Percentiles rank a stretch among this genome's conserved stretches.
phyloP scores from a whole-genome alignment of 2,797 vertebrate genomes.

The Pristis pectinata region DNA sequence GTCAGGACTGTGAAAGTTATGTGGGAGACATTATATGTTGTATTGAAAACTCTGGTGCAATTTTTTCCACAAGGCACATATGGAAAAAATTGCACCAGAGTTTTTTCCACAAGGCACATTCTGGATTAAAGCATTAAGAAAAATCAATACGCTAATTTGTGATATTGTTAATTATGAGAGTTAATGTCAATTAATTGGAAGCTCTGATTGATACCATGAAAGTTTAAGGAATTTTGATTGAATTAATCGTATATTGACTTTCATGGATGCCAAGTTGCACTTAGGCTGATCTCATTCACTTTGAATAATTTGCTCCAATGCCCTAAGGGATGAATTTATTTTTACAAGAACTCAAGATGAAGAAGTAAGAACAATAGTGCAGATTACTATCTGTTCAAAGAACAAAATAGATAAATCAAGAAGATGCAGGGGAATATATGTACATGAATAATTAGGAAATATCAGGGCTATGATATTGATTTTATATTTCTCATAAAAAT shows the following conservation, averaged over 20 bases:
- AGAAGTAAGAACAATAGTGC: neutral
- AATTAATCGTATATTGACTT: neutral
- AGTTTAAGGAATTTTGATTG: neutral
- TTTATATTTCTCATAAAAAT: neutral
- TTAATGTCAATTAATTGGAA: too few relatives aligned
- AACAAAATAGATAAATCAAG: neutral
- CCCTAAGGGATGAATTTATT: neutral
- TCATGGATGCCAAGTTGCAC: neutral
- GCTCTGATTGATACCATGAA: too few relatives aligned
- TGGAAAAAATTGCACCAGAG: too few relatives aligned
- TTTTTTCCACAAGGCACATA: too few relatives aligned
- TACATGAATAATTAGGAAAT: neutral
- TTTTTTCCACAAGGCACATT: too few relatives aligned
- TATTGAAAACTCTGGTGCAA: too few relatives aligned
- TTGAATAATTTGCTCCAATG: neutral
- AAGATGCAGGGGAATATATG: neutral
- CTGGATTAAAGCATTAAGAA: too few relatives aligned
- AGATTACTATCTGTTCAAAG: neutral
- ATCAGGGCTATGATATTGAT: neutral
- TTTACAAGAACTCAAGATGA: neutral
- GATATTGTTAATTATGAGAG: too few relatives aligned
- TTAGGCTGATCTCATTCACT: neutral
- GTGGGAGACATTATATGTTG: too few relatives aligned
- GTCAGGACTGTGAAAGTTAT: too few relatives aligned
- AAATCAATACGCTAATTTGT: too few relatives aligned